These are phyloP conservation scores for Enteromius mattozi DNA, from an alignment of 2,797 vertebrate species.

Conservation along the genomic window DNA sequence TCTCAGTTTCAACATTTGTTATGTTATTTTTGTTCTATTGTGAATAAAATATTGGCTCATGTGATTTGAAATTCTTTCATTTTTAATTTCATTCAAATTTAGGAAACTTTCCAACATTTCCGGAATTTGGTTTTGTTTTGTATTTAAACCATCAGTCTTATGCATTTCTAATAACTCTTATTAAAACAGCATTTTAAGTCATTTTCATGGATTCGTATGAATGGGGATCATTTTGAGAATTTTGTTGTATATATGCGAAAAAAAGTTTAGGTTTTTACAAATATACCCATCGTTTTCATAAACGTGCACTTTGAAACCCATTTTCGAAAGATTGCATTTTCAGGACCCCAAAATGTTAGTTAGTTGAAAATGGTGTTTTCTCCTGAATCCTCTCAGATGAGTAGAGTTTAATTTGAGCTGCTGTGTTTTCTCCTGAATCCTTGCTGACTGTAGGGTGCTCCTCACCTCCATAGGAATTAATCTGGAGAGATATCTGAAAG, in stretches of 20 bases:
- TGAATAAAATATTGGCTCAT: too few relatives aligned
- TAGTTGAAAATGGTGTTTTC: not conserved
- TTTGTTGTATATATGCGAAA: not conserved
- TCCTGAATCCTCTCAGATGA: not conserved
- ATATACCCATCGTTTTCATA: not conserved
- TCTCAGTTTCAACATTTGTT: too few relatives aligned
- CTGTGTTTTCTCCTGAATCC: constrained; percentile 22
- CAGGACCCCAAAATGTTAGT: not conserved
- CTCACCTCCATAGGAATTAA: constrained; percentile 53
- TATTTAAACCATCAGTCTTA: too few relatives aligned
- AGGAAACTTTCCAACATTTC: too few relatives aligned
- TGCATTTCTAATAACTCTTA: too few relatives aligned
- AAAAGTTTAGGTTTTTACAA: too few relatives aligned
- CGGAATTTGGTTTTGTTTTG: too few relatives aligned
- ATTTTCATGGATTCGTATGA: not conserved
- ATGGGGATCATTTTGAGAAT: not conserved
- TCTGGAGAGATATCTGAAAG: constrained; percentile 60
- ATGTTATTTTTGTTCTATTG: too few relatives aligned
- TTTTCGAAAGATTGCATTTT: not conserved
- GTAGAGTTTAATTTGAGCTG: not conserved
- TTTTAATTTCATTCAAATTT: too few relatives aligned
- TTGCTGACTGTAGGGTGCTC: constrained; percentile 45
- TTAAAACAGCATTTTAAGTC: too few relatives aligned
- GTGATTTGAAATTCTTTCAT: too few relatives aligned
- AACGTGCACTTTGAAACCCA: not conserved